Base-by-base conservation (phyloP, 1,140 invertebrate species). In the Papilio xuthus region DNA sequence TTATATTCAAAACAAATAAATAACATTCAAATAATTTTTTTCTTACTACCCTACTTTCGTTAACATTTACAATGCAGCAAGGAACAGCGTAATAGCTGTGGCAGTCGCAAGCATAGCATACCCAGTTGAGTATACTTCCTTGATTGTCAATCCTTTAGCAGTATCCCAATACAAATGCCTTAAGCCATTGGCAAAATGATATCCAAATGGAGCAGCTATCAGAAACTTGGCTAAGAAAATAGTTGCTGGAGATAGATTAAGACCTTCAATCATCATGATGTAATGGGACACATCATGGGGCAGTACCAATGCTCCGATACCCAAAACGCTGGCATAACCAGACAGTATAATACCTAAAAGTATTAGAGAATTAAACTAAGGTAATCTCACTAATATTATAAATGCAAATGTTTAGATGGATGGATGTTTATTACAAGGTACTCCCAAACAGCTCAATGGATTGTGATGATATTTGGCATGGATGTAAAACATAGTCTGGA, bases 101-200 rank as follows among this genome's bases (percentile, higher is more conserved):
- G 95, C 82, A 2, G 93, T 81, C 23, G 85, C 95, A 32, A 96
- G 81, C 88, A 96, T 95, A 69, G 91, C 87, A 90, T 96, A 97
- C 81, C 96, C 96, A 53, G 96, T 97, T 8, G 91, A 90, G 83
- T 97, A 97, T 6, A 97, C 96, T 88, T 96, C 95, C 88, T 96
- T 97, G 32, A 97, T 95, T 42, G 96, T 95, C 20, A 97, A 94
- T 80, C 95, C 96, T 82, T 95, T 95, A 10, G 96, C 96, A 0
- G 95, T 94, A 84, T 97, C 96, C 96, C 96, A 97, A 42, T 95
- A 84, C 88, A 97, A 94, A 92, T 97, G 96, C 77, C 96, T 95
- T n/a, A 97, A 93, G 79, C 96, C 96, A 86, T 97, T 97, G 60
- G 94, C 95, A 73, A 95, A 95, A 82, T 97, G 96, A 82, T 95